These are phyloP conservation scores for Paramuricea clavata DNA, from an alignment of 92 coral and sea anemone species.

Conservation along the genomic window DNA sequence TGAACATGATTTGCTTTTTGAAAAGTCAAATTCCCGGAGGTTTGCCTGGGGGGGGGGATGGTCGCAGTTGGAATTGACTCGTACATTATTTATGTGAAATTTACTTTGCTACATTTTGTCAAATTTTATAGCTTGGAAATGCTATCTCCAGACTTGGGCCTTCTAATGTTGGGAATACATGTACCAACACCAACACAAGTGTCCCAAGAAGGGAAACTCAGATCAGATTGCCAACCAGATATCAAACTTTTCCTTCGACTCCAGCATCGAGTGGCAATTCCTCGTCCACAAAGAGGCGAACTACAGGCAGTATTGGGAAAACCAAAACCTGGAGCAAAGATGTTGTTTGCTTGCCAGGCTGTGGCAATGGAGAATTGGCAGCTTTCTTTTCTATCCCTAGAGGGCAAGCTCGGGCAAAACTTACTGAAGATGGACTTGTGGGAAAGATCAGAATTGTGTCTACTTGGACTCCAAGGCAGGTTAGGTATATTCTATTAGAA, in stretches of 20 bases:
- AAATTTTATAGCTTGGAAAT: constrained; percentile 1
- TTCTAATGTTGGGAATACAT: neutral
- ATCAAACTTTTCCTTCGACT: constrained; percentile 1
- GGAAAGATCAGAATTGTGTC: constrained; percentile 41
- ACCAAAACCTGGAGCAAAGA: constrained; percentile 44
- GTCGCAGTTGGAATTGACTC: no score
- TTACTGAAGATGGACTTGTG: constrained; percentile 22
- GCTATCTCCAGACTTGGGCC: neutral
- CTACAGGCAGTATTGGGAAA: constrained; percentile 29
- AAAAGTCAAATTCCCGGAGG: no score
- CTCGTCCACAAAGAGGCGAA: constrained; percentile 29
- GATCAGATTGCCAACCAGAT: constrained; percentile 23
- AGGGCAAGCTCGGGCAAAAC: constrained; percentile 19
- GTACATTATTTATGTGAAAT: no score
- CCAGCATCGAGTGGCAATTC: neutral
- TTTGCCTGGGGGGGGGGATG: no score
- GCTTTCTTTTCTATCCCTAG: constrained; percentile 17
- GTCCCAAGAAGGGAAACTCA: neutral
- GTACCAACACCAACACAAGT: neutral
- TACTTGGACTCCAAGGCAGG: constrained; percentile 41
- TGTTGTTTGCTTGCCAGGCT: constrained; percentile 18
- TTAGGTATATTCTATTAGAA: neutral
- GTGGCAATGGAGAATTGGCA: constrained; percentile 15
- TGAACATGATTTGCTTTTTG: no score
- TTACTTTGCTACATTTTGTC: neutral